Evolutionary conservation across 2,797 vertebrate species (phyloP).

Genomic region (Onychomys torridus): DNA sequence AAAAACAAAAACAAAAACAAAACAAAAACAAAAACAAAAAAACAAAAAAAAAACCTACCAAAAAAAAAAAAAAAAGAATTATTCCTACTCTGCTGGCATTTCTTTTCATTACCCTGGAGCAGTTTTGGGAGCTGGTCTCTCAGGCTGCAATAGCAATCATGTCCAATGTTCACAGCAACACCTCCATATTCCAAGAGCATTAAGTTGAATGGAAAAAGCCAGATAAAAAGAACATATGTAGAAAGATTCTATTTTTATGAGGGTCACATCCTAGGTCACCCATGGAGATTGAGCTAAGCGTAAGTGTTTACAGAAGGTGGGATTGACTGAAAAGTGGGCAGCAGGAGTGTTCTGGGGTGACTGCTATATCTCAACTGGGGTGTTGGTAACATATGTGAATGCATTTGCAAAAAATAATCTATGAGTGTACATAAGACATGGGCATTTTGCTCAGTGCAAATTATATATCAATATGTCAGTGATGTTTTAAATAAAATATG

Average conservation of each 20-base stretch:
- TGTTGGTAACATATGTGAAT: neutral
- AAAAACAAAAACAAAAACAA: too few species aligned
- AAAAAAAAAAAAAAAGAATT: too few species aligned
- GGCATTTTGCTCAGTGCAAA: neutral
- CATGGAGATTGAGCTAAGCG: neutral
- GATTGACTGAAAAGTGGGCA: neutral
- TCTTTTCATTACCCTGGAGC: too few species aligned
- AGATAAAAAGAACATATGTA: neutral
- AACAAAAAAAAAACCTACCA: too few species aligned
- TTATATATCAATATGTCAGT: neutral
- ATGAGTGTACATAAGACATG: neutral
- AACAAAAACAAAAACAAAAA: too few species aligned
- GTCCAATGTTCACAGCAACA: neutral
- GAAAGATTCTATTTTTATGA: conserved; percentile 3
- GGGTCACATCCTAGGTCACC: neutral
- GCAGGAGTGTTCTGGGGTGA: neutral
- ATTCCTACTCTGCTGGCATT: too few species aligned
- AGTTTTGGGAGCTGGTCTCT: too few species aligned
- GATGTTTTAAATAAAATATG: conserved; percentile 20
- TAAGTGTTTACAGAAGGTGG: neutral
- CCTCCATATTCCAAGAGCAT: neutral
- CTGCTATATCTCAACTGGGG: neutral
- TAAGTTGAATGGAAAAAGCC: neutral
- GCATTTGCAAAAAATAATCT: neutral
- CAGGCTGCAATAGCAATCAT: too few species aligned